Base-by-base conservation (phyloP, 2,888 invertebrate species). In the Drosophila siamana region DNA sequence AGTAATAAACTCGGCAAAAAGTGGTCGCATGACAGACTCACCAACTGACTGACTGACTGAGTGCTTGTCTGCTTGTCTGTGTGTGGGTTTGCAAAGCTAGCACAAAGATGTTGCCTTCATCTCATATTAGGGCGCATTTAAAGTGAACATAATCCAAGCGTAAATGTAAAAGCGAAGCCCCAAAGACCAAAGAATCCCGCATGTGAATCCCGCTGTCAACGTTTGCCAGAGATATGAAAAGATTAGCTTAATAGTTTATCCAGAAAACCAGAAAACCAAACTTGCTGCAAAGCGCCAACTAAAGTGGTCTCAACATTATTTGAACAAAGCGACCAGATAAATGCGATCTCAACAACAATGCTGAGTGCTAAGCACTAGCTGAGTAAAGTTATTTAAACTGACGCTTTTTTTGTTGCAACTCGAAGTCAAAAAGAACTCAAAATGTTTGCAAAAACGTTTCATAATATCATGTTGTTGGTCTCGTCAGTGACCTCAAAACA, bases 1-100 rank as follows among this genome's bases (percentile, higher is more conserved):
- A 83, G 84, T 88, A 84, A 84, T 84, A 86, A 84, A 84, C 84
- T 88, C 71, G 59, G 72, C 68, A 83, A 81, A 80, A 84, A 85
- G 72, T 69, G 73, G 62, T 73, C 56, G 61, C 55, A 57, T 60
- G 80, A 64, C 16, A 52, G 28, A 38, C 30, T 33, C 47, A 38
- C 2, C 7, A 55, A 46, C 38, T 36, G 40, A 13, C 19, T 24
- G 54, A 47, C 22, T 57, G 43, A 40, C 13, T 41, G 33, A 24
- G 40, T 33, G 46, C 16, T n/a, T 19, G 43, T 51, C 54, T 55
- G 26, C 2, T 62, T 50, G 57, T n/a, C 30, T 60, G 47, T 60
- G 55, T 68, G 50, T 50, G 36, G 26, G 24, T 48, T 30, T 36
- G 28, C 30, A 51, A 22, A 67, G 47, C 59, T 56, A 47, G 24